Percentiles rank a stretch among this genome's conserved stretches.
Conservation (phyloP, 1,140 invertebrate genomes). For the Andrena cerasifolii region DNA sequence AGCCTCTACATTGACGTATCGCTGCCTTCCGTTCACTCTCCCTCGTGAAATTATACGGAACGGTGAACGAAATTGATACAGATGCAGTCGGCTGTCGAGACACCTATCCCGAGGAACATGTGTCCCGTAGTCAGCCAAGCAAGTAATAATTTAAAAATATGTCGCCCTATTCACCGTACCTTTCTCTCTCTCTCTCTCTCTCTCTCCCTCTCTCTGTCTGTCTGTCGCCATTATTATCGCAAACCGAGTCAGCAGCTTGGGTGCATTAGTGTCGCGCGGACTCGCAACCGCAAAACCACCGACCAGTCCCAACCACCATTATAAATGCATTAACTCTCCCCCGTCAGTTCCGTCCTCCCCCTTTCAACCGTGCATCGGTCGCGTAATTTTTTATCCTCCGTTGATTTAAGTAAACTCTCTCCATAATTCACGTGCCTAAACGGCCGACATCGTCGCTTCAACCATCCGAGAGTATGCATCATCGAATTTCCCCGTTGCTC, state of each 20-base stretch:
- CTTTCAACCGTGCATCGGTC: constrained; percentile 18
- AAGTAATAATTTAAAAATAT: constrained; percentile 77
- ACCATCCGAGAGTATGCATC: too few relatives aligned
- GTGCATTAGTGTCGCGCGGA: constrained; percentile 70
- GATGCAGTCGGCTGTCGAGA: constrained; percentile 9
- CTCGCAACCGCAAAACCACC: constrained; percentile 74
- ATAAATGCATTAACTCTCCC: constrained; percentile 78
- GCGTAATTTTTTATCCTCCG: constrained; percentile 41
- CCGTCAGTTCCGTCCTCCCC: constrained; percentile 30
- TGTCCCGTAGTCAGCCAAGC: constrained; percentile 68
- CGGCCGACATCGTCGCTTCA: too few relatives aligned
- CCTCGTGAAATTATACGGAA: too few relatives aligned
- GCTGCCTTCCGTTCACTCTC: too few relatives aligned
- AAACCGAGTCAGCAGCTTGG: constrained; percentile 57
- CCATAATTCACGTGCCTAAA: not conserved
- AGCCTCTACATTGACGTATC: too few relatives aligned
- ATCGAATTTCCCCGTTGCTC: not conserved
- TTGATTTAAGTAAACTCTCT: constrained; percentile 37
- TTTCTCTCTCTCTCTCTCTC: too few relatives aligned
- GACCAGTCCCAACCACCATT: constrained; percentile 70
- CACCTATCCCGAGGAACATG: constrained; percentile 43
- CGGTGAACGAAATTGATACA: constrained; percentile 24
- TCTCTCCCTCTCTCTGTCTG: too few relatives aligned
- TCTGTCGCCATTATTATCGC: constrained; percentile 62
- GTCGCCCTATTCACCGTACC: constrained; percentile 60